phyloP scores from a whole-genome alignment of 2,888 invertebrate genomes.

The Ophonus ardosiacus region DNA sequence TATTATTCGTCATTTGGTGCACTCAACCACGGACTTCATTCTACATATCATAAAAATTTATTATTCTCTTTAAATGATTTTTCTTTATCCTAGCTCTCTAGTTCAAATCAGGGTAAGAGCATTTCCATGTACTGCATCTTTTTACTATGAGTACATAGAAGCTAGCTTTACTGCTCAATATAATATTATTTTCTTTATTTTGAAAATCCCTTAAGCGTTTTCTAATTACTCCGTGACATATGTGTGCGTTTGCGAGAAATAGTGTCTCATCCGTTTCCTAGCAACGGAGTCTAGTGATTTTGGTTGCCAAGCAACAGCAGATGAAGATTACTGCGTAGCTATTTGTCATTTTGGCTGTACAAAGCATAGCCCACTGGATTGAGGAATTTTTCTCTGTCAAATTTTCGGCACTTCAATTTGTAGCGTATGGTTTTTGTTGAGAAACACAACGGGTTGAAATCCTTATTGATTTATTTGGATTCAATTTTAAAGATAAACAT shows the following conservation, averaged over 20 bases:
- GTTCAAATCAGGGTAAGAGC: background rate
- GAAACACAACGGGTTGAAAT: background rate
- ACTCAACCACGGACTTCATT: too few relatives aligned
- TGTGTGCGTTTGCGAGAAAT: conserved; percentile 18
- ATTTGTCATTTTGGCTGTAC: conserved; percentile 54
- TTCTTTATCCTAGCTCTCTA: background rate
- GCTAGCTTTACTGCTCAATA: background rate
- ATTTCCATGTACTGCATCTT: background rate
- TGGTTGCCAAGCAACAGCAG: conserved; percentile 53
- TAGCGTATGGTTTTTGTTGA: background rate
- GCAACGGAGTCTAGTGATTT: conserved; percentile 46
- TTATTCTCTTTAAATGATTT: background rate
- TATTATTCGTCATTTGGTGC: too few relatives aligned
- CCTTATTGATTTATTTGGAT: conserved; percentile 11
- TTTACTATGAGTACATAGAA: background rate
- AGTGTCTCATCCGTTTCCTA: conserved; percentile 33
- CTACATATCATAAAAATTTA: background rate
- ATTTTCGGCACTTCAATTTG: conserved; percentile 7
- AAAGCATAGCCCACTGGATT: conserved; percentile 32
- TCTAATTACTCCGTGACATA: conserved; percentile 8
- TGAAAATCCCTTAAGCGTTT: background rate
- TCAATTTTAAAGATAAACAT: background rate
- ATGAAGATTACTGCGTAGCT: conserved; percentile 53
- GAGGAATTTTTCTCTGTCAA: conserved; percentile 42
- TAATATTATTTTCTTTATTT: background rate